Evolutionary conservation across 2,888 invertebrate species (phyloP).

Genomic region (Macrophya alboannulata): DNA sequence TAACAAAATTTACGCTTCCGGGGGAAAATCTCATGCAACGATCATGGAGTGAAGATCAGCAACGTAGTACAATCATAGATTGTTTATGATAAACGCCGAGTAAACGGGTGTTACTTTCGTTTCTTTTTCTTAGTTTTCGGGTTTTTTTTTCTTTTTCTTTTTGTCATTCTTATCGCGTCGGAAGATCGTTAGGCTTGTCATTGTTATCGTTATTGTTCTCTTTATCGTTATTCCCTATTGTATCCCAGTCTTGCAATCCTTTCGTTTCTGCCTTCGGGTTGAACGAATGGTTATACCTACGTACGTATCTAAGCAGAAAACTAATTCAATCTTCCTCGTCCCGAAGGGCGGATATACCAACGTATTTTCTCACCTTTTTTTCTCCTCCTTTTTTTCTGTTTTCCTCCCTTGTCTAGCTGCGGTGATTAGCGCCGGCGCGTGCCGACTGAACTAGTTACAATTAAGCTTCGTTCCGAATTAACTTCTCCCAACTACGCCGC

Average conservation of each 20-base stretch:
- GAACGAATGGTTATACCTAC: background rate
- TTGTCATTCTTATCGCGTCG: slow-evolving; percentile 3
- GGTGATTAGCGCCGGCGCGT: slow-evolving; percentile 41
- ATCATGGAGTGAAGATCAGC: background rate
- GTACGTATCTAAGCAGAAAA: slow-evolving; percentile 31
- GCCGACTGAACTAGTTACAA: slow-evolving; percentile 52
- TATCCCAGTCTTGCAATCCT: slow-evolving; percentile 21
- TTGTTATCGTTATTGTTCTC: slow-evolving; percentile 39
- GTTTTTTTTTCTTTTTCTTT: background rate
- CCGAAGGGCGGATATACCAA: background rate
- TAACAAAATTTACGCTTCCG: background rate
- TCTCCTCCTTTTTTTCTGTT: background rate
- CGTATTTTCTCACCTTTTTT: slow-evolving; percentile 12
- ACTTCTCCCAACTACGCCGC: slow-evolving; percentile 12
- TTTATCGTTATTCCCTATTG: slow-evolving; percentile 29
- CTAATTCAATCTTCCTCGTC: slow-evolving; percentile 36
- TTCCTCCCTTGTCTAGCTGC: background rate
- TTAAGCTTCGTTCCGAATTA: slow-evolving; percentile 55
- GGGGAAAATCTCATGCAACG: too few relatives aligned
- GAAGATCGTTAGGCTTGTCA: slow-evolving; percentile 37
- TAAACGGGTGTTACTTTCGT: background rate
- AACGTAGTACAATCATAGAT: slow-evolving; percentile 19
- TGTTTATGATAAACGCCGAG: slow-evolving; percentile 16
- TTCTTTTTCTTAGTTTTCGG: background rate
- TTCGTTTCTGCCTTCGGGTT: background rate